Conservation (phyloP, 2,888 invertebrate genomes). For the Nomada fabriciana region DNA sequence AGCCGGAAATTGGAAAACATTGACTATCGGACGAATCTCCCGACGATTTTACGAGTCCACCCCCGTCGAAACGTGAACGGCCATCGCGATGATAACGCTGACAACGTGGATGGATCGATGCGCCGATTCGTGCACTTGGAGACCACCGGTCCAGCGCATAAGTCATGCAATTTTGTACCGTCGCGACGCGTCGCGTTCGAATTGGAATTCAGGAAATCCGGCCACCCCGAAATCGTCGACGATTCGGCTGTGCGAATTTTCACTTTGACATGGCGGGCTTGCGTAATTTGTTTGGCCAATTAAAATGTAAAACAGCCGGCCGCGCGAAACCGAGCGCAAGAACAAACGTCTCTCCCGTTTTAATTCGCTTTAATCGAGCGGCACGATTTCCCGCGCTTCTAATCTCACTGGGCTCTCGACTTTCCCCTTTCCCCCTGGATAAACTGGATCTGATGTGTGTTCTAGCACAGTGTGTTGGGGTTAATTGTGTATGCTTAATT, state of each 20-base stretch:
- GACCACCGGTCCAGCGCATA: neutral
- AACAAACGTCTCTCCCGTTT: conserved; percentile 42
- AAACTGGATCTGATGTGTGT: neutral
- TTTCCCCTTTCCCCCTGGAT: neutral
- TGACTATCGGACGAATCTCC: conserved; percentile 68
- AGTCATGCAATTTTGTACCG: conserved; percentile 42
- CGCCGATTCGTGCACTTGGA: conserved; percentile 28
- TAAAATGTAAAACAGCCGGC: conserved; percentile 45
- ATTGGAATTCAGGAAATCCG: conserved; percentile 41
- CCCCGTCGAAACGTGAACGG: conserved; percentile 27
- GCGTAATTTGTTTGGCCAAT: conserved; percentile 51
- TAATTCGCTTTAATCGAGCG: conserved; percentile 48
- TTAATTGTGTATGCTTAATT: conserved; percentile 13
- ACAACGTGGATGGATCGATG: conserved; percentile 23
- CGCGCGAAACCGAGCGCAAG: conserved; percentile 18
- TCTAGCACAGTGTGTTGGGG: neutral
- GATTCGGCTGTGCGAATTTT: conserved; percentile 10
- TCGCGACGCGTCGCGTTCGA: neutral
- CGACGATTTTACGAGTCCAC: conserved; percentile 70
- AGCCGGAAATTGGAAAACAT: conserved; percentile 76
- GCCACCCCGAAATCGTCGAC: neutral
- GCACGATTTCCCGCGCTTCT: conserved; percentile 25
- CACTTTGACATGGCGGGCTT: conserved; percentile 26
- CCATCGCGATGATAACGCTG: conserved; percentile 47
- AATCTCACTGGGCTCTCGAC: conserved; percentile 17